Evolutionary conservation across 2,113 vertebrate species (phyloP), one percentile per base, ranked within the genome.

Genomic region (Platysteira castanea): DNA sequence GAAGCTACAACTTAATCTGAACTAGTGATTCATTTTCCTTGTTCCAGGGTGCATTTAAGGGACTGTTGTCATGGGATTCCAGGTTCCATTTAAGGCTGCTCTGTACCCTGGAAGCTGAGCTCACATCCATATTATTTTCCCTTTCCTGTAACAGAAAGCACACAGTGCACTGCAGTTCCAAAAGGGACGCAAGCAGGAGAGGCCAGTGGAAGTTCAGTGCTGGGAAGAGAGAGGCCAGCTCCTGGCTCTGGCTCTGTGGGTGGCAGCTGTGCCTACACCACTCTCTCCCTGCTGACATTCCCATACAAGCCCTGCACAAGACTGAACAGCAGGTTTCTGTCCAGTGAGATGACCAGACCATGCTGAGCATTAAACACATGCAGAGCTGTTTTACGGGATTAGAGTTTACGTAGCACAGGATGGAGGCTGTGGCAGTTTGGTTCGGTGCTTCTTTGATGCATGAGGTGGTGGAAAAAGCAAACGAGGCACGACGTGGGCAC

Each of bases 401-500:
- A 63, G 30, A 59, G 6, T 6, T 80, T n/a, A 78, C 52, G 52
- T 44, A 91, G 77, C 84, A 42, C 10, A 76, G 69, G 49, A 57
- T 5, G 39, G 63, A 52, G 31, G 47, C 28, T 54, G 31, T 4
- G 71, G 57, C 53, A 44, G 27, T 41, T 90, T 9, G 37, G 26
- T 76, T 75, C 59, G 54, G 33, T 46, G 18, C 28, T 74, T 41
- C 37, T 80, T 27, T 39, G 23, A 69, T 5, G 1, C 4, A 18
- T 4, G 27, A 22, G 44, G 52, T 60, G 52, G 41, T 2, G 2
- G 23, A 64, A 54, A 54, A 73, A 52, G 44, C 74, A 74, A 49
- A 42, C 0, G 0, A 89, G 33, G 60, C 26, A 2, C 7, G 57
- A 27, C 1, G 0, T 4, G 35, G 49, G 3, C 26, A 28, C 26